These are phyloP conservation scores for Macroramphosus scolopax DNA, from an alignment of 2,797 vertebrate genomes.

Conservation along the genomic window DNA sequence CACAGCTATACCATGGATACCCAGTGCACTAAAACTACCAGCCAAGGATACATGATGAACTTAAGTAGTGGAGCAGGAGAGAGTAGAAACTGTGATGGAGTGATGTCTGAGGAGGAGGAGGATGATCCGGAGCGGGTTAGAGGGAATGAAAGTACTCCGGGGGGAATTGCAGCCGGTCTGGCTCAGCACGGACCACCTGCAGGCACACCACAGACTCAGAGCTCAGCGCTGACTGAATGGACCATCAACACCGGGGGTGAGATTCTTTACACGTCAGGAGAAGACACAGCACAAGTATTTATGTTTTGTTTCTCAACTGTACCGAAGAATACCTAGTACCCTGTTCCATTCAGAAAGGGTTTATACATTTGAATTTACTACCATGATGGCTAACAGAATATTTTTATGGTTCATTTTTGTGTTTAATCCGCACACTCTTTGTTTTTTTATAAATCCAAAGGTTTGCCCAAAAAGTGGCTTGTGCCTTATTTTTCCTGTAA, in stretches of 20 bases:
- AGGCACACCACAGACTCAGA: conserved; percentile 43
- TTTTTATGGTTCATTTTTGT: too few species aligned
- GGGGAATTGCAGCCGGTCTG: conserved; percentile 10
- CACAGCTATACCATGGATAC: conserved; percentile 88
- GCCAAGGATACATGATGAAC: conserved; percentile 29
- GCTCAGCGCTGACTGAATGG: conserved; percentile 32
- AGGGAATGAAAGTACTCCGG: conserved; percentile 15
- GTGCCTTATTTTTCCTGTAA: too few species aligned
- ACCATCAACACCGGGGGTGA: conserved; percentile 57
- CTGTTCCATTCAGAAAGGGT: too few species aligned
- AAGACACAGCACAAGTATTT: too few species aligned
- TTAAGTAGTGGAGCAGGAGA: neutral
- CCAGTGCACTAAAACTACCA: conserved; percentile 1
- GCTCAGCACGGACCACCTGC: conserved; percentile 16
- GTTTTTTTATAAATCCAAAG: too few species aligned
- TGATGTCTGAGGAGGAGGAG: conserved; percentile 37
- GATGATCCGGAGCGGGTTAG: conserved; percentile 1
- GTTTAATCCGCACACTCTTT: too few species aligned
- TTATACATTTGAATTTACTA: too few species aligned
- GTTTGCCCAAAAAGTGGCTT: too few species aligned
- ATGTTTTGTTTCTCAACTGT: too few species aligned
- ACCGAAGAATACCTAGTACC: too few species aligned
- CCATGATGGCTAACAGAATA: too few species aligned
- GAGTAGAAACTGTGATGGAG: conserved; percentile 6
- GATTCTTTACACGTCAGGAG: neutral